Conservation (phyloP, 1,140 invertebrate genomes). For the Maniola jurtina region DNA sequence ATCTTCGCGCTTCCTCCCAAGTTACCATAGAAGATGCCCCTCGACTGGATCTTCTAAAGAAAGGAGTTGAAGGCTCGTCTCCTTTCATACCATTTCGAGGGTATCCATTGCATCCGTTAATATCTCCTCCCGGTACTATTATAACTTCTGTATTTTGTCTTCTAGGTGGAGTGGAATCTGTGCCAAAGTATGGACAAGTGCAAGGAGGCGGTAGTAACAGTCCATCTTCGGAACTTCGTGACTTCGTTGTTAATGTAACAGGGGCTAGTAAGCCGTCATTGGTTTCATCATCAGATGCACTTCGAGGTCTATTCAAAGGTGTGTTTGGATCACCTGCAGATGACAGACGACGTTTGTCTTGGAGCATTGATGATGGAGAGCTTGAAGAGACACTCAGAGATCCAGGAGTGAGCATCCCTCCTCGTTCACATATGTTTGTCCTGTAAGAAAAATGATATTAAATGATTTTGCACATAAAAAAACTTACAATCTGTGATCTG, state of each 20-base stretch:
- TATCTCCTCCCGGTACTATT: conserved; percentile 66
- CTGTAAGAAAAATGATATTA: conserved; percentile 40
- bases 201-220: conserved; percentile 84
- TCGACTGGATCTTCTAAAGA: conserved; percentile 64
- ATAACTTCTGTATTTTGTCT: conserved; percentile 63
- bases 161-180: conserved; percentile 75
- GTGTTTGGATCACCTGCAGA: conserved; percentile 54
- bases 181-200: conserved; percentile 88
- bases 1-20: conserved; percentile 80
- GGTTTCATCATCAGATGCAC: conserved; percentile 69
- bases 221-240: conserved; percentile 71
- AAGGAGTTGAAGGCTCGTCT: conserved; percentile 70
- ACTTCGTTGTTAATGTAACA: conserved; percentile 59
- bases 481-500: background rate
- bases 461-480: background rate
- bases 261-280: conserved; percentile 67
- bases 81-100: conserved; percentile 60
- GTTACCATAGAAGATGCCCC: conserved; percentile 79
- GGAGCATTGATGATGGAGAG: conserved; percentile 69
- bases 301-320: conserved; percentile 59
- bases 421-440: conserved; percentile 61
- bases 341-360: conserved; percentile 60
- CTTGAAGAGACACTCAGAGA: conserved; percentile 69
- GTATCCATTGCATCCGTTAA: conserved; percentile 66
- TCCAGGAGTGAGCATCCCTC: conserved; percentile 66